These are phyloP conservation scores for Willowsia nigromaculata DNA, from an alignment of 2,888 invertebrate genomes.

Conservation along the genomic window DNA sequence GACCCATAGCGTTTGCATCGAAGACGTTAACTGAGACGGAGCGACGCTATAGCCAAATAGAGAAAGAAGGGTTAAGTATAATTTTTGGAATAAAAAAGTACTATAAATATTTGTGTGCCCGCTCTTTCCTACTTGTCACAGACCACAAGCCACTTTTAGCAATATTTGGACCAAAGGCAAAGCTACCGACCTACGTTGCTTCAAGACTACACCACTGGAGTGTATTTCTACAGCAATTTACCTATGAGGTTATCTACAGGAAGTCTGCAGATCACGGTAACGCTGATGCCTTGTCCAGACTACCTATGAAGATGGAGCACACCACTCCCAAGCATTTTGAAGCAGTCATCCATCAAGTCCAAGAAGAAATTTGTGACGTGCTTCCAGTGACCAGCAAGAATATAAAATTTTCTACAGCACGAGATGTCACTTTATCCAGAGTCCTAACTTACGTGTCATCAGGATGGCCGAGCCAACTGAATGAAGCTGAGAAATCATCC, in stretches of 20 bases:
- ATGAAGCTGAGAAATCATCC: neutral
- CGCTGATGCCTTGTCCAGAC: slow-evolving; percentile 50
- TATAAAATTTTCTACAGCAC: slow-evolving; percentile 7
- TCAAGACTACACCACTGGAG: slow-evolving; percentile 61
- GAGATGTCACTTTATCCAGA: neutral
- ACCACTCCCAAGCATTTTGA: neutral
- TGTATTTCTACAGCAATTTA: slow-evolving; percentile 46
- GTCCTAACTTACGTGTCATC: neutral
- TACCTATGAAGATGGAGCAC: neutral
- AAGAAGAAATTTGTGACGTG: neutral
- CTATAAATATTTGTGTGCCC: slow-evolving; percentile 20
- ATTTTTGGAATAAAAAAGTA: slow-evolving; percentile 10
- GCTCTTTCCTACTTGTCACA: slow-evolving; percentile 20
- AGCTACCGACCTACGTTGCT: slow-evolving; percentile 42
- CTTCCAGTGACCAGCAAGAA: slow-evolving; percentile 35
- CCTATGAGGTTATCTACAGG: slow-evolving; percentile 47
- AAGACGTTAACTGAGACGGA: slow-evolving; percentile 50
- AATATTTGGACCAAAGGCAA: slow-evolving; percentile 70
- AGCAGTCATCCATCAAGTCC: neutral
- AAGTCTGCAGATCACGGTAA: slow-evolving; percentile 58
- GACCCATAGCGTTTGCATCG: slow-evolving; percentile 76
- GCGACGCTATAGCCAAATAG: slow-evolving; percentile 16
- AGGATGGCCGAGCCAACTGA: slow-evolving; percentile 39
- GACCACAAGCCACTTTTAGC: slow-evolving; percentile 71
- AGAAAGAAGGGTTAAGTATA: slow-evolving; percentile 34